Evolutionary conservation across 2,888 invertebrate species (phyloP).

Genomic region (Tiliacea aurago): DNA sequence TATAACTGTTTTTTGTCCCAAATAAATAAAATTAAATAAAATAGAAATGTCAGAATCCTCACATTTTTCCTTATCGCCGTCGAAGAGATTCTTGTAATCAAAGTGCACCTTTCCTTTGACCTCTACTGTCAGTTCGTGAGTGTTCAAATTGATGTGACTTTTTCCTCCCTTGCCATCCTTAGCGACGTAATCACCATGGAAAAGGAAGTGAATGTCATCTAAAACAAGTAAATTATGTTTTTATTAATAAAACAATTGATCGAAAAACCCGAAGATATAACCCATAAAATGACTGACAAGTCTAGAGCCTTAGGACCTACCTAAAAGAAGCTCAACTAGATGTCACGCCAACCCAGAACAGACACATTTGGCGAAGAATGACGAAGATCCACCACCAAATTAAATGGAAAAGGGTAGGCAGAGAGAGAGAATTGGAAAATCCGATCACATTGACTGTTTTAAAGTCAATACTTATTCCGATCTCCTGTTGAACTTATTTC

Average conservation of each 20-base stretch:
- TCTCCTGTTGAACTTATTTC: background rate
- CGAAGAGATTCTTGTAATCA: conserved; percentile 42
- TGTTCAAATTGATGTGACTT: conserved; percentile 23
- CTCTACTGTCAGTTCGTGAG: conserved; percentile 13
- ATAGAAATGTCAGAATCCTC: background rate
- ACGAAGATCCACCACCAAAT: background rate
- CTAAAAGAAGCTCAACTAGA: background rate
- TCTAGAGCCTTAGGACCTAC: background rate
- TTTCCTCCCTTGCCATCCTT: conserved; percentile 15
- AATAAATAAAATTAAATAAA: too few species aligned
- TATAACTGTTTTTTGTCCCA: too few species aligned
- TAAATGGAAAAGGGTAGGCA: background rate
- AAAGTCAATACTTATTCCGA: background rate
- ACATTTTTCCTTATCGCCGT: conserved; percentile 51
- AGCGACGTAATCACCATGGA: conserved; percentile 23
- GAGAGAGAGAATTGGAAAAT: background rate
- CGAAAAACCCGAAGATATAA: background rate
- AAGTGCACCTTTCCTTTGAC: conserved; percentile 32
- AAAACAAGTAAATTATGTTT: background rate
- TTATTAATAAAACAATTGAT: background rate
- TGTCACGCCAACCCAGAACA: background rate
- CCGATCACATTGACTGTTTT: background rate
- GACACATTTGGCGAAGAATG: background rate
- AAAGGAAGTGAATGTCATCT: conserved; percentile 27
- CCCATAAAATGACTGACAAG: background rate